phyloP scores from a whole-genome alignment of 2,113 vertebrate species.

The Odobenus rosmarus region DNA sequence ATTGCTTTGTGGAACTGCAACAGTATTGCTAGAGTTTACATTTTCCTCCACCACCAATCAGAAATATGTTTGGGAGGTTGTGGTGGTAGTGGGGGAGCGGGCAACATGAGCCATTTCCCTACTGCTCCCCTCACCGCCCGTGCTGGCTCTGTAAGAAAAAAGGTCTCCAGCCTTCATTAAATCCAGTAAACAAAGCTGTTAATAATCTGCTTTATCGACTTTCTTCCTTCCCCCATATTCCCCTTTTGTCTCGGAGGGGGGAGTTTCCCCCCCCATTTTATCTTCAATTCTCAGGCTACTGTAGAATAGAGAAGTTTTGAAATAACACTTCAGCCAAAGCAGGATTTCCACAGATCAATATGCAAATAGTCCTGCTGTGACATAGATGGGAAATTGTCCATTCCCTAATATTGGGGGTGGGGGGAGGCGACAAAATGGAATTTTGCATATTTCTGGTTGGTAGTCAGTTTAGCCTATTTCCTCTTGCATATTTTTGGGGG shows the following conservation, averaged over 20 bases:
- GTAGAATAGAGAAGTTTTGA: conserved; percentile 42
- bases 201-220: conserved; percentile 32
- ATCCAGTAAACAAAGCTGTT: conserved; percentile 44
- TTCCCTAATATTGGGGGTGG: background rate
- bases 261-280: background rate
- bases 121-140: background rate
- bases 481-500: conserved; percentile 1
- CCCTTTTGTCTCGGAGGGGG: background rate
- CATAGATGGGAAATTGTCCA: background rate
- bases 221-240: background rate
- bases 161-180: conserved; percentile 34
- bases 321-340: conserved; percentile 62
- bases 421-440: background rate
- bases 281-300: conserved; percentile 53
- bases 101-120: conserved; percentile 8
- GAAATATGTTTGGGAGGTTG: conserved; percentile 27
- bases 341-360: conserved; percentile 22
- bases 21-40: conserved; percentile 55
- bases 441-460: conserved; percentile 75
- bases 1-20: conserved; percentile 59
- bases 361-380: conserved; percentile 35
- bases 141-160: conserved; percentile 35
- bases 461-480: conserved; percentile 52
- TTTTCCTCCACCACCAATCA: conserved; percentile 46
- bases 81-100: background rate